Percentiles rank a stretch among this genome's conserved stretches.
Conservation (phyloP, 2,113 vertebrate species). For the Sebastes schlegelii region DNA sequence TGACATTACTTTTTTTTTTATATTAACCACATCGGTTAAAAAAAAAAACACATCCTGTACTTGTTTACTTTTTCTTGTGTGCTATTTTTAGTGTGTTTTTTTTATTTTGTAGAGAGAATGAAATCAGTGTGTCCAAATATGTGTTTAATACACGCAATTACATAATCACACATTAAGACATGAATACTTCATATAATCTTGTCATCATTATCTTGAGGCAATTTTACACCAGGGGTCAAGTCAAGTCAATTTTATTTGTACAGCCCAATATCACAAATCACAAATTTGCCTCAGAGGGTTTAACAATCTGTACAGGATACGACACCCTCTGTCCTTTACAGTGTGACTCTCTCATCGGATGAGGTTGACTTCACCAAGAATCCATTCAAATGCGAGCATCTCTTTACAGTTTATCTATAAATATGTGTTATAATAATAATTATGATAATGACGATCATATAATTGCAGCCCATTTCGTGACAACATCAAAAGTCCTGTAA, state of each 20-base stretch:
- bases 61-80: background rate
- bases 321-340: no score
- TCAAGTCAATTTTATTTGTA: no score
- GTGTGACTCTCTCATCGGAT: background rate
- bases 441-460: background rate
- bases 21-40: background rate
- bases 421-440: constrained; percentile 19
- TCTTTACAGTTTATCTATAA: constrained; percentile 29
- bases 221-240: background rate
- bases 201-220: background rate
- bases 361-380: background rate
- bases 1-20: background rate
- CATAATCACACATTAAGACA: background rate
- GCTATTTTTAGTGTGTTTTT: background rate
- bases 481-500: constrained; percentile 3
- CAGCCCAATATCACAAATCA: no score
- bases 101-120: background rate
- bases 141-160: constrained; percentile 32
- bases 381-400: background rate
- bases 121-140: background rate
- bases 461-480: constrained; percentile 4
- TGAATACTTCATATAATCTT: constrained; percentile 3
- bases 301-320: no score
- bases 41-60: background rate
- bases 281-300: no score